Evolutionary conservation across 2,797 vertebrate genomes (phyloP), one percentile per base, ranked within the genome.

Genomic region (Hafferia zeledoni): DNA sequence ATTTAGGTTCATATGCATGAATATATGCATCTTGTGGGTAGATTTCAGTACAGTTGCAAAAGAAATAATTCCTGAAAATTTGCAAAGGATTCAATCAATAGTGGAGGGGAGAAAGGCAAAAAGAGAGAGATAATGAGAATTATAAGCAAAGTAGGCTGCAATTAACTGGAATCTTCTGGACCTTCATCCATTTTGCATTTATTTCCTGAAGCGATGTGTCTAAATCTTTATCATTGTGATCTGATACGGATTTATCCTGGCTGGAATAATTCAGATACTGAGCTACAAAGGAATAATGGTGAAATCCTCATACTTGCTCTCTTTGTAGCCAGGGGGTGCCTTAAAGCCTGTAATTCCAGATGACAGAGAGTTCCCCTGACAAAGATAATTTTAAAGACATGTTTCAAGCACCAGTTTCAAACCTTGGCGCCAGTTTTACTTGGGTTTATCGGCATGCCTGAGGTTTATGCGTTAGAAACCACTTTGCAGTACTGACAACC

Each of bases 31-130:
- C 23, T 92, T 20, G 3, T 59, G 67, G 67, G 93, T 91, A 84
- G 63, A 87, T 89, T 96, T 97, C 92, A 91, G 53, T 69, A 82
- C 49, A 85, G n/a, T 74, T 94, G 83, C 33, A 65, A 52, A 94
- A 91, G 46, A 94, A 43, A 50, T 70, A 3, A 31, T 71, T 89
- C 20, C 37, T 94, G 56, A 85, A 53, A 12, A 43, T 7, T 53
- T 69, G 61, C 18, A 61, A 77, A 33, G 3, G 81, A 64, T 68
- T 70, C 41, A 63, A 22, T 33, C 5, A 41, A 67, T 16, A 85
- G 16, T 4, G 6, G 11, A 53, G 31, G 17, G 33, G 68, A 80
- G 11, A 89, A 80, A 53, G 15, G 19, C 25, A 87, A 33, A 90
- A 69, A 47, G 11, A 47, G 13, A 13, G 5, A 68, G 8, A 31